phyloP scores from a whole-genome alignment of 37 sponge, comb jelly and placozoan species.

The Beroe forskalii region DNA sequence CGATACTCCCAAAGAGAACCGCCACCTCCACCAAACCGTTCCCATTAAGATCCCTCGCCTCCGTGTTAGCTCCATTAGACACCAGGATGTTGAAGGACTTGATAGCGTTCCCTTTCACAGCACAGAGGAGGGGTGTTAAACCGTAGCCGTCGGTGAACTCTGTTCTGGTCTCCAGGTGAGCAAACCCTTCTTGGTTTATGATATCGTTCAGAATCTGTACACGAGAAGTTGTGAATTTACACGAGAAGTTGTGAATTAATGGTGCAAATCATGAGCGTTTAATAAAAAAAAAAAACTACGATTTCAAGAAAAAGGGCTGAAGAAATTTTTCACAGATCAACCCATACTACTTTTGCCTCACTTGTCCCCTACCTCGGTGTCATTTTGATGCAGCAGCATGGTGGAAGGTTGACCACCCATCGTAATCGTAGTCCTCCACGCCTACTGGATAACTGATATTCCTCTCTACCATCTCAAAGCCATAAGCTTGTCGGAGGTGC shows the following conservation, averaged over 20 bases:
- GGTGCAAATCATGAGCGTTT: too few relatives aligned
- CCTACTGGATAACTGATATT: constrained; percentile 18
- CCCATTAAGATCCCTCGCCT: constrained; percentile 19
- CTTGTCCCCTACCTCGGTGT: constrained; percentile 16
- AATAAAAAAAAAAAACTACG: too few relatives aligned
- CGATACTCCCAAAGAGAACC: not conserved
- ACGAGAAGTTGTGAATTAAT: too few relatives aligned
- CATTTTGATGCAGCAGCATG: constrained; percentile 63
- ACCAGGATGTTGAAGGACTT: constrained; percentile 14
- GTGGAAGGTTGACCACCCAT: constrained; percentile 50
- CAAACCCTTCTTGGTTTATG: constrained; percentile 51
- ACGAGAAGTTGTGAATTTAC: not conserved
- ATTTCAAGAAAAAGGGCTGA: too few relatives aligned
- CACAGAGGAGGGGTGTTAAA: constrained; percentile 48
- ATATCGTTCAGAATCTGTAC: constrained; percentile 4
- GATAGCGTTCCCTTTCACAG: constrained; percentile 34
- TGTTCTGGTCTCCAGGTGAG: constrained; percentile 9
- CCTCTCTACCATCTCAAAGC: constrained; percentile 11
- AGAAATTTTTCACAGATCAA: too few relatives aligned
- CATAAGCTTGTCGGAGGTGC: constrained; percentile 48
- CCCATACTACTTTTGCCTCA: too few relatives aligned
- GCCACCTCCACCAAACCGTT: constrained; percentile 27
- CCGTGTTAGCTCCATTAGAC: constrained; percentile 22
- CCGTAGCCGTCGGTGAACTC: not conserved
- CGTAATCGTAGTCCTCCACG: constrained; percentile 20